A percentile compares a stretch with the other conserved stretches of the same genome.
Evolutionary conservation across 2,797 vertebrate species (phyloP).

Genomic region (Chelmon rostratus): DNA sequence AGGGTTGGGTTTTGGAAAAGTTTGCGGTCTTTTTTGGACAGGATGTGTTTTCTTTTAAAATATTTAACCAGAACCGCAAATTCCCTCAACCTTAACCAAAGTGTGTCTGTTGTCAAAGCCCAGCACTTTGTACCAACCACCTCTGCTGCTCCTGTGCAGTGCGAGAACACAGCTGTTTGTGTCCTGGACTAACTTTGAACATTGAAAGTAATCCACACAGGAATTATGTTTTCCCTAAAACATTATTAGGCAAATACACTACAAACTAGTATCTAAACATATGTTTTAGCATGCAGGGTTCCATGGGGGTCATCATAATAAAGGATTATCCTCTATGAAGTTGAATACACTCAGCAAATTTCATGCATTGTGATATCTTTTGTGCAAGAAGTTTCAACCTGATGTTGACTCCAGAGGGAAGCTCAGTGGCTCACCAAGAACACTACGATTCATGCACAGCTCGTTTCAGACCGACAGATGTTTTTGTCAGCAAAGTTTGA

Average conservation of each 20-base stretch:
- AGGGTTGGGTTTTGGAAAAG: not conserved
- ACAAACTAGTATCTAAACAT: not conserved
- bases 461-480: too few species aligned
- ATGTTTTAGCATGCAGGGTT: not conserved
- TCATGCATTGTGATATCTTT: not conserved
- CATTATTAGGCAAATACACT: too few species aligned
- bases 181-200: not conserved
- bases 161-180: not conserved
- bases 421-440: not conserved
- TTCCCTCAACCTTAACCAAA: not conserved
- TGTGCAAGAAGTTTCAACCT: not conserved
- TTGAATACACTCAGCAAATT: not conserved
- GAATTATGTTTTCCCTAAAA: not conserved
- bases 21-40: not conserved
- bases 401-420: not conserved
- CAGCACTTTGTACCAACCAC: not conserved
- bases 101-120: not conserved
- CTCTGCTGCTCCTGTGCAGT: not conserved
- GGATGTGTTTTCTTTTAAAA: slow-evolving; percentile 5
- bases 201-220: not conserved
- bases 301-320: not conserved
- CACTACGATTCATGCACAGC: too few species aligned
- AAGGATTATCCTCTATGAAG: not conserved
- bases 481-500: not conserved
- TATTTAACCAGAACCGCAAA: not conserved